These are phyloP conservation scores for Phytoseiulus persimilis DNA, from an alignment of 2,888 invertebrate species.

Conservation along the genomic window DNA sequence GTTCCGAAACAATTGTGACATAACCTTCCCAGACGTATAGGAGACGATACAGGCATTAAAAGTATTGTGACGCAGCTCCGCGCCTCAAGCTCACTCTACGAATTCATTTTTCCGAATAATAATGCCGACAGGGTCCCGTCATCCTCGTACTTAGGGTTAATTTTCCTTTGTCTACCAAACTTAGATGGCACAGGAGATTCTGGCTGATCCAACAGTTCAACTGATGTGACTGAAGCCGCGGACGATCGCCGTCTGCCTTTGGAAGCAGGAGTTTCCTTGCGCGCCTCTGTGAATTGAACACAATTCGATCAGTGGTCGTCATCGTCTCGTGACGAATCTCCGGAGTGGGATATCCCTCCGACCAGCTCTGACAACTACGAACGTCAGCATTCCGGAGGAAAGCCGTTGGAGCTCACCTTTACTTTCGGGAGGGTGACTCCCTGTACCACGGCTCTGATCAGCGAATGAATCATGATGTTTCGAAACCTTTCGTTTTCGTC, in stretches of 20 bases:
- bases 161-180: conserved; percentile 26
- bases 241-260: conserved; percentile 16
- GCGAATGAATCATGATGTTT: neutral
- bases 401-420: neutral
- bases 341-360: no score
- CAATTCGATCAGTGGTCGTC: no score
- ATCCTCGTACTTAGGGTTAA: conserved; percentile 24
- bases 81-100: no score
- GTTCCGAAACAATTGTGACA: no score
- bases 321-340: no score
- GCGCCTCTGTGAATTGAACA: neutral
- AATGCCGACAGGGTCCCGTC: neutral
- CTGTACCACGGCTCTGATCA: neutral
- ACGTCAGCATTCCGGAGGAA: no score
- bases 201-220: neutral
- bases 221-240: conserved; percentile 9
- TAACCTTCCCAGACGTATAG: no score
- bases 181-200: conserved; percentile 17
- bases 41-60: no score
- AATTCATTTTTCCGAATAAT: neutral
- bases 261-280: neutral
- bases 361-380: no score
- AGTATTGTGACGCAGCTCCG: no score
- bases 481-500: neutral
- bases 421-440: neutral